Evolutionary conservation across 2,797 vertebrate species (phyloP).

Genomic region (Sebastes hubbsi): DNA sequence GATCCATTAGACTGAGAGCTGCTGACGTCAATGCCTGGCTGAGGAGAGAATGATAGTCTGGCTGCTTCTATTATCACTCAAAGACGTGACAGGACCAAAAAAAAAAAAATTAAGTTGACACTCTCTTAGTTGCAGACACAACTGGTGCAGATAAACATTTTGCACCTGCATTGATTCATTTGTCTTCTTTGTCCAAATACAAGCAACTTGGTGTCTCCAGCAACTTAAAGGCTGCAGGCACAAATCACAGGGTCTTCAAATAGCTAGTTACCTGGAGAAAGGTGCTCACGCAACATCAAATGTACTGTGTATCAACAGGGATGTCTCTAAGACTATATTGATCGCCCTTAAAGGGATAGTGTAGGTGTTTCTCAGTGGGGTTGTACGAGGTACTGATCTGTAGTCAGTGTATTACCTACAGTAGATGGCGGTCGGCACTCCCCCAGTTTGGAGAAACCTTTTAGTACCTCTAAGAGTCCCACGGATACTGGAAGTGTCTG

Average conservation of each 20-base stretch:
- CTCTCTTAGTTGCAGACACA: not conserved
- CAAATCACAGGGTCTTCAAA: not conserved
- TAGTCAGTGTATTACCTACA: not conserved
- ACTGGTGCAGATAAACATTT: not conserved
- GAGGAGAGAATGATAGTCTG: not conserved
- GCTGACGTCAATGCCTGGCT: slow-evolving; percentile 12
- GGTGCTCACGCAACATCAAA: not conserved
- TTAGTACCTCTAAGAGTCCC: too few species aligned
- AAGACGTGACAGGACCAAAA: not conserved
- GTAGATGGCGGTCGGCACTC: not conserved
- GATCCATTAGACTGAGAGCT: slow-evolving; percentile 12
- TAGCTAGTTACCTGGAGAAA: not conserved
- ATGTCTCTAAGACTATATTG: not conserved
- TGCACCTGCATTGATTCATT: not conserved
- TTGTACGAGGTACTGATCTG: not conserved
- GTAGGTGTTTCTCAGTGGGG: not conserved
- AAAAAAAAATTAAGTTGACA: not conserved
- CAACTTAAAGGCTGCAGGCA: not conserved
- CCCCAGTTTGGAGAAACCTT: not conserved
- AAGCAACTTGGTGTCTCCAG: not conserved
- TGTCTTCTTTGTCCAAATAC: not conserved
- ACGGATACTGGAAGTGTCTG: too few species aligned
- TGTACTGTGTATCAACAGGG: not conserved
- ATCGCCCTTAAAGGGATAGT: not conserved
- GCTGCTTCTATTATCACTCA: not conserved